Percentiles rank a stretch among this genome's conserved stretches.
Conservation (phyloP, 1,140 invertebrate genomes). For the Habropoda laboriosa region DNA sequence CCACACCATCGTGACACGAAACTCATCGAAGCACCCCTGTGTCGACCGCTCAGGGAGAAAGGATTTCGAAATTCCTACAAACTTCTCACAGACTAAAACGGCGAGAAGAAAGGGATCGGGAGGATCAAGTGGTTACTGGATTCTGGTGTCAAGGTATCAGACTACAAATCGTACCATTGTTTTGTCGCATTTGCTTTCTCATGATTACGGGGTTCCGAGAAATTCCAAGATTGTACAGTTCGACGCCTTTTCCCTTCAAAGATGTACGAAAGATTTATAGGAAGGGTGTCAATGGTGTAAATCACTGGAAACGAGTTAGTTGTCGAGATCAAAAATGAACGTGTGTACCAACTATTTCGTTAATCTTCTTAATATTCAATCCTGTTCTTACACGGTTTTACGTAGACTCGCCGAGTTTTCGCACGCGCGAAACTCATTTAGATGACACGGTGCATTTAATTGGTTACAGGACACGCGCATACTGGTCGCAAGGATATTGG, state of each 20-base stretch:
- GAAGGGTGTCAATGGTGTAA: not conserved
- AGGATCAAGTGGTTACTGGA: not conserved
- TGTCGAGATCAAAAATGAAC: not conserved
- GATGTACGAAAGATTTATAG: not conserved
- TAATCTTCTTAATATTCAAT: not conserved
- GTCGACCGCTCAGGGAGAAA: not conserved
- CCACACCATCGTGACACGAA: not conserved
- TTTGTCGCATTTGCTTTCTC: conserved; percentile 13
- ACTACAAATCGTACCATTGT: not conserved
- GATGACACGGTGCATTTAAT: conserved; percentile 36
- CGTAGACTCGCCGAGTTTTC: not conserved
- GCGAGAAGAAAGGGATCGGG: not conserved
- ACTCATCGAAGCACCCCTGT: not conserved
- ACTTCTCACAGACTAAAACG: too few relatives aligned
- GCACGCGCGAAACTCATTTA: conserved; percentile 27
- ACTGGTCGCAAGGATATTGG: not conserved
- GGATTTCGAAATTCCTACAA: conserved; percentile 1
- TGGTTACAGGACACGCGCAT: not conserved
- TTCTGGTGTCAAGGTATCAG: not conserved
- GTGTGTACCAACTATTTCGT: not conserved
- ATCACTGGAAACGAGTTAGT: conserved; percentile 7
- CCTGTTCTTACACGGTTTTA: not conserved
- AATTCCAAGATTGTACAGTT: not conserved
- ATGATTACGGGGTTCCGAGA: conserved; percentile 1
- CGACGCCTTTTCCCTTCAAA: conserved; percentile 7